A percentile compares a stretch with the other conserved stretches of the same genome.
Conservation (phyloP, 2,797 vertebrate species). For the Centropyge bicolor region DNA sequence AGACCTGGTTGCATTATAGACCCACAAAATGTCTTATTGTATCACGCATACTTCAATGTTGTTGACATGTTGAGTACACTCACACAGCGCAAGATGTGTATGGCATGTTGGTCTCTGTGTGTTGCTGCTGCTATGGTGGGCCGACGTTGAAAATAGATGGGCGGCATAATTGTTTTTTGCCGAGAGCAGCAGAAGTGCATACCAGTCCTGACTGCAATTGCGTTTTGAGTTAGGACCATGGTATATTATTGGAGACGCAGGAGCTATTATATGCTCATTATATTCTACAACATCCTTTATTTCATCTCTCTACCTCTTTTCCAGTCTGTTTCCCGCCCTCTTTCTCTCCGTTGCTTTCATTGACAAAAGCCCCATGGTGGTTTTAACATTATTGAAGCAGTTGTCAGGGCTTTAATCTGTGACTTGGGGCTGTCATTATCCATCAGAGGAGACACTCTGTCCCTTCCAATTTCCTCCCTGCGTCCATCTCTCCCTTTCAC, state of each 20-base stretch:
- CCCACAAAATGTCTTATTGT: too few species aligned
- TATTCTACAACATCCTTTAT: conserved; percentile 22
- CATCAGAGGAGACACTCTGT: conserved; percentile 80
- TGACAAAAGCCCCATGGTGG: conserved; percentile 58
- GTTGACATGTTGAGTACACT: too few species aligned
- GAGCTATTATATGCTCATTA: conserved; percentile 18
- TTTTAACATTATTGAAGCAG: conserved; percentile 71
- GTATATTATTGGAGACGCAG: conserved; percentile 18
- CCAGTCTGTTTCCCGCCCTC: neutral
- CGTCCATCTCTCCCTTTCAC: conserved; percentile 66
- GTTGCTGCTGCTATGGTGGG: too few species aligned
- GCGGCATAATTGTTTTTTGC: too few species aligned
- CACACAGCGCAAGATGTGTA: too few species aligned
- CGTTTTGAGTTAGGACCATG: conserved; percentile 4
- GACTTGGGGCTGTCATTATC: conserved; percentile 77
- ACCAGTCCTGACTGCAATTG: neutral
- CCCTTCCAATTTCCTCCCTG: conserved; percentile 72
- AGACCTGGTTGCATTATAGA: too few species aligned
- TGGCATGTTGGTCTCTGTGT: too few species aligned
- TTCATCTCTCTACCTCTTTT: conserved; percentile 14
- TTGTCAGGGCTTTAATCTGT: conserved; percentile 73
- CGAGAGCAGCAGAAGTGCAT: too few species aligned
- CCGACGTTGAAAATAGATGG: too few species aligned
- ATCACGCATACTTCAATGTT: too few species aligned
- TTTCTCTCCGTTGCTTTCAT: conserved; percentile 36